phyloP scores from a whole-genome alignment of 2,797 vertebrate species.

The Tadarida brasiliensis region DNA sequence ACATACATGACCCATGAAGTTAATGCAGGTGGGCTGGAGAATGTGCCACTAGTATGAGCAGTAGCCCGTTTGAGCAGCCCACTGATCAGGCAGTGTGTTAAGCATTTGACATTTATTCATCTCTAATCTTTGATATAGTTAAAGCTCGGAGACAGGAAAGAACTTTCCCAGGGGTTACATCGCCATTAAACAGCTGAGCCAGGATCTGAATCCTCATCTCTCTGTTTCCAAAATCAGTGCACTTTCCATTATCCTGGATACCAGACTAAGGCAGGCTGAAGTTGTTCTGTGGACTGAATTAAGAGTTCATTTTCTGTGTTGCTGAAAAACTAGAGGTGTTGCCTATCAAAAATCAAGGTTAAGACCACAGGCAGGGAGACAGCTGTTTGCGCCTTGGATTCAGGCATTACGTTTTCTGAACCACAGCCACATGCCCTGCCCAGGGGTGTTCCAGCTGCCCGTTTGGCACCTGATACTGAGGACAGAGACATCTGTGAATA shows the following conservation, averaged over 20 bases:
- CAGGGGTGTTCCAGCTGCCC: not conserved
- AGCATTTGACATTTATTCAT: not conserved
- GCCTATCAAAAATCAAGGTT: constrained; percentile 24
- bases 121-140: not conserved
- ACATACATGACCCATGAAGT: not conserved
- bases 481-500: constrained; percentile 4
- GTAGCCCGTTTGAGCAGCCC: not conserved
- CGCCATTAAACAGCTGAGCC: not conserved
- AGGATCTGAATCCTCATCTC: not conserved
- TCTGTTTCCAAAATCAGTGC: not conserved
- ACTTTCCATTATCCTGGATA: not conserved
- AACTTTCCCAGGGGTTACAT: not conserved
- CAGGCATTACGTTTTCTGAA: constrained; percentile 32
- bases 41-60: not conserved
- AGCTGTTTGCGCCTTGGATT: constrained; percentile 38
- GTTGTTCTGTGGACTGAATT: not conserved
- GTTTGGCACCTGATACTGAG: not conserved
- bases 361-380: not conserved
- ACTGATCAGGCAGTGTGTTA: not conserved
- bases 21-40: not conserved
- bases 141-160: not conserved
- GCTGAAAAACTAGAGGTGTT: constrained; percentile 10
- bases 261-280: not conserved
- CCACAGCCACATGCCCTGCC: not conserved
- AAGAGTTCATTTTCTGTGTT: not conserved